Base-by-base conservation (phyloP, 1,140 invertebrate species). In the Trachelipus rathkii region DNA sequence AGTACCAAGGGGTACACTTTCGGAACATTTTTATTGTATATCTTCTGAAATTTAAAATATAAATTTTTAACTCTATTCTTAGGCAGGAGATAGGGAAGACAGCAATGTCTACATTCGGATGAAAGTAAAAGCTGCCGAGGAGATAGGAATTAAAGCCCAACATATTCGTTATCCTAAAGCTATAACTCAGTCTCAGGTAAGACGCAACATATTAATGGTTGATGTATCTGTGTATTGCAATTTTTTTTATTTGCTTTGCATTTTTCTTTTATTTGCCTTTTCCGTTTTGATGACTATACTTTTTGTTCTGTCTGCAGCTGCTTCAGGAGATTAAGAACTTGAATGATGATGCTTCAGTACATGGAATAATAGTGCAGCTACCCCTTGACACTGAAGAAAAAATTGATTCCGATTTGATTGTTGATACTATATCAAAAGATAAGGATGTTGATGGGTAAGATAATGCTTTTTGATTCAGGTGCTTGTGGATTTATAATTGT, bases 71-170 rank as follows among this genome's bases (percentile, higher is more conserved):
- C 10, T 79, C 67, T 19, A 50, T 77, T 71, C 82, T 23, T 78
- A 90, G 87, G 97, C 99, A 53, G 97, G 97, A 2, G 91, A 90
- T 1, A 88, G 96, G 10, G 94, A 96, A 84, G 97, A 99, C 86
- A 99, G 97, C n/a, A 99, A 98, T 88, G 96, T 99, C 9, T 99
- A 99, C 85, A 99, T 99, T 84, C 87, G 93, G 60, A 96, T 95
- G 91, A 99, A 99, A 87, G 89, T 97, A 21, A 96, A 95, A 85
- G 92, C 94, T 9, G 96, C 96, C 0, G 88, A 86, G 44, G 92
- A 96, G 82, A 93, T 99, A 80, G 97, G 97, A 75, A 95, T 98
- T 46, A 84, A 88, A 21, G 93, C 93, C 0, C 87, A 90, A 75
- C 94, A 96, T 83, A 84, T 97, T 0, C 89, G 93, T 82, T 86